Base-by-base conservation (phyloP, 2,113 vertebrate species). In the Siniperca chuatsi region DNA sequence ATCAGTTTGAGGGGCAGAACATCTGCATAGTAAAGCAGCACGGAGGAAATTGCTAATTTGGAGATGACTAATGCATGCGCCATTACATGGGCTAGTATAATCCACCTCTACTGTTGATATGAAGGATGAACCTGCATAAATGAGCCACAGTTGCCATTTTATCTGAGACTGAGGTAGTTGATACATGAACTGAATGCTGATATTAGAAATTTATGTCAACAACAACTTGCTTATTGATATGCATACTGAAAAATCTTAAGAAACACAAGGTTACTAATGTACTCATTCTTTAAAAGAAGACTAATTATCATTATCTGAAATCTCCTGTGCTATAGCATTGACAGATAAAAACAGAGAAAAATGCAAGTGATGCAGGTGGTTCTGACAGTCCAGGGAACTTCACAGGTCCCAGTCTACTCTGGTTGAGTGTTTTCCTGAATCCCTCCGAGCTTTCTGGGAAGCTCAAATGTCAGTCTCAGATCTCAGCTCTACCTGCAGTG, bases 391-490 rank as follows among this genome's bases (percentile, higher is more conserved):
- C 73, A 42, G 91, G 89, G 83, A 90, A 82, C 75, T 88, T 86
- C 81, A 85, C 87, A 88, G 88, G 92, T 89, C 87, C 87, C 92
- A 88, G 87, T 80, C 80, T 88, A 77, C 79, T 87, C 85, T 86
- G 76, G 82, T 80, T 89, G 89, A 93, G 91, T 91, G 88, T 90
- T 90, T 89, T 75, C 75, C 74, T 89, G 87, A 88, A 84, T 90
- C 78, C 86, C 83, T 88, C 83, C 89, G 91, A 89, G 91, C 81
- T 92, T 86, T 81, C 65, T 83, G 62, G 46, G 57, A 82, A 87
- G 82, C 90, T 90, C 83, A 88, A 88, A 93, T 93, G 87, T 93
- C 87, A 87, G 83, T 82, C 62, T 89, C 74, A 89, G 83, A 87
- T 89, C 87, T 87, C 8, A 0, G 81, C 87, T 89, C 81, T 83